Conservation (phyloP, 2,888 invertebrate genomes). For the Drosophila recens region DNA sequence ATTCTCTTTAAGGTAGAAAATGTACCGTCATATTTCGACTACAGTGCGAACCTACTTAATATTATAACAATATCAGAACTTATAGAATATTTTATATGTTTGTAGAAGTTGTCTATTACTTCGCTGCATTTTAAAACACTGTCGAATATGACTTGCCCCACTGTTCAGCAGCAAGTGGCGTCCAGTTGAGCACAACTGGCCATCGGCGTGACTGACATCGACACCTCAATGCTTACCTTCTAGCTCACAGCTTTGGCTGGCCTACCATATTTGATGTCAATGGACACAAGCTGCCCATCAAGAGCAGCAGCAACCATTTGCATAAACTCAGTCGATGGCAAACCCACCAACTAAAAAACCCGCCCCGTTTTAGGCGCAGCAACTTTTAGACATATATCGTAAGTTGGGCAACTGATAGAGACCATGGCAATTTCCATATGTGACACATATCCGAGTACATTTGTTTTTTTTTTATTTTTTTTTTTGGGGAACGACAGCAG, state of each 20-base stretch:
- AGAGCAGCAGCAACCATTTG: slow-evolving; percentile 59
- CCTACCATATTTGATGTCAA: slow-evolving; percentile 59
- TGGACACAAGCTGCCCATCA: slow-evolving; percentile 49
- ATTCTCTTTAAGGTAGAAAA: too few relatives aligned
- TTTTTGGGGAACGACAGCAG: slow-evolving; percentile 55
- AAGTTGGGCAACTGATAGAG: slow-evolving; percentile 67
- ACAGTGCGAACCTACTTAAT: too few relatives aligned
- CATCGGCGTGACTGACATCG: slow-evolving; percentile 48
- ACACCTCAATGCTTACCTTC: slow-evolving; percentile 39
- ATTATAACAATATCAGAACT: too few relatives aligned
- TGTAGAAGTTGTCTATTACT: background rate
- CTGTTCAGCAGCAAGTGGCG: slow-evolving; percentile 35
- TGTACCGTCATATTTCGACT: too few relatives aligned
- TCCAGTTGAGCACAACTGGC: slow-evolving; percentile 31
- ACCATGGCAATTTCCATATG: slow-evolving; percentile 41
- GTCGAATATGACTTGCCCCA: slow-evolving; percentile 21
- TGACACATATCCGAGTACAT: slow-evolving; percentile 49
- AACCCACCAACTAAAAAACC: slow-evolving; percentile 37
- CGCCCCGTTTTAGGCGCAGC: slow-evolving; percentile 58
- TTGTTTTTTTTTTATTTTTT: background rate
- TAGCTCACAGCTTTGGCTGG: slow-evolving; percentile 18
- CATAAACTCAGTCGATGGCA: slow-evolving; percentile 62
- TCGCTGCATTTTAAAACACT: background rate
- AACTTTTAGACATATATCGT: slow-evolving; percentile 50
- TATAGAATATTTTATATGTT: too few relatives aligned